Conservation (phyloP, 1,140 invertebrate genomes). For the Lepidotrigona ventralis region DNA sequence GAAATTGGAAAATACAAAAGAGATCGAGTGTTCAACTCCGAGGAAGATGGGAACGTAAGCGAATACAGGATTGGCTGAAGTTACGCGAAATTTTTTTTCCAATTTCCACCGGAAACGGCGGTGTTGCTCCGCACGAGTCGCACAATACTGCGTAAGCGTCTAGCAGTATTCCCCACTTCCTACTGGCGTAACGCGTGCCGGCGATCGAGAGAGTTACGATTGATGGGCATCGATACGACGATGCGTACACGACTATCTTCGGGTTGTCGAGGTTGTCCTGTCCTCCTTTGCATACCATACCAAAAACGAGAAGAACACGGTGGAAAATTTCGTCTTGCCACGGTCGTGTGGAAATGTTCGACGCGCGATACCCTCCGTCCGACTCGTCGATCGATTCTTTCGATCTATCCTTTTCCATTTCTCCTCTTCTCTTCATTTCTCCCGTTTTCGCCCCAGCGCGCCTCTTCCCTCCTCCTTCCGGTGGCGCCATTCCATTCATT, state of each 20-base stretch:
- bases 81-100: background rate
- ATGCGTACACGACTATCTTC: slow-evolving; percentile 6
- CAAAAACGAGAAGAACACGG: slow-evolving; percentile 32
- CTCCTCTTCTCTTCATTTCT: background rate
- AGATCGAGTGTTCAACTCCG: background rate
- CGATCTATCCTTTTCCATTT: too few species aligned
- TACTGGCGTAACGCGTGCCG: background rate
- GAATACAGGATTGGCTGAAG: background rate
- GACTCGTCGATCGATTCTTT: too few species aligned
- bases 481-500: background rate
- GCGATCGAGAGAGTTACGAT: background rate
- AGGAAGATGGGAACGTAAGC: background rate
- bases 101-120: background rate
- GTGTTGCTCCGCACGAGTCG: slow-evolving; percentile 17
- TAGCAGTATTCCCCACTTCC: background rate
- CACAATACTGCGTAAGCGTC: slow-evolving; percentile 57
- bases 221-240: slow-evolving; percentile 13
- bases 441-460: too few species aligned
- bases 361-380: background rate
- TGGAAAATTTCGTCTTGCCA: slow-evolving; percentile 1
- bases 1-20: background rate
- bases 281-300: background rate
- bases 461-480: background rate
- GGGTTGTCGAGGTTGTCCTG: background rate
- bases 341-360: background rate